A percentile compares a stretch with the other conserved stretches of the same genome.
These are phyloP conservation scores for Pediacus dermestoides DNA, from an alignment of 2,888 invertebrate species.

Conservation along the genomic window DNA sequence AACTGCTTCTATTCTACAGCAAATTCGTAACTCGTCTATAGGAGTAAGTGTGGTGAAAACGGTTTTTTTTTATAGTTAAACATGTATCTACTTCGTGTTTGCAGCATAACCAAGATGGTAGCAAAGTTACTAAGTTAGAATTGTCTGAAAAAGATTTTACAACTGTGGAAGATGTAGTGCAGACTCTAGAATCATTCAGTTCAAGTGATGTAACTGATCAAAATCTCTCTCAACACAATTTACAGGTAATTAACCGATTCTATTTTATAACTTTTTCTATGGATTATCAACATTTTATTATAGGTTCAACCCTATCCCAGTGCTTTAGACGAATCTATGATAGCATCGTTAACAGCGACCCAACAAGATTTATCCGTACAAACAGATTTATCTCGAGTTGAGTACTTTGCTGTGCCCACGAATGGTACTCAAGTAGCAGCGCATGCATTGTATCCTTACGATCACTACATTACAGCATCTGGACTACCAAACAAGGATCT, in stretches of 20 bases:
- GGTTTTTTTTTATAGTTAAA: too few species aligned
- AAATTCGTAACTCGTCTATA: conserved; percentile 43
- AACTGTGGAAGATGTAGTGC: conserved; percentile 47
- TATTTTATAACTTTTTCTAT: too few species aligned
- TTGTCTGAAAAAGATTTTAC: conserved; percentile 42
- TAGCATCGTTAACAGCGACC: conserved; percentile 45
- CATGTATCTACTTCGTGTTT: conserved; percentile 15
- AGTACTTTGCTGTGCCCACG: conserved; percentile 51
- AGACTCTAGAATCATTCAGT: conserved; percentile 52
- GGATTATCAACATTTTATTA: conserved; percentile 17
- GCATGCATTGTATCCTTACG: conserved; percentile 46
- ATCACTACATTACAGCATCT: conserved; percentile 47
- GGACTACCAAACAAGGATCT: conserved; percentile 39
- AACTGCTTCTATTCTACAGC: conserved; percentile 46
- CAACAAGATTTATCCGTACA: conserved; percentile 38
- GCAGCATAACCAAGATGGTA: conserved; percentile 40
- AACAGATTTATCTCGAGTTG: conserved; percentile 48
- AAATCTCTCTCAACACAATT: conserved; percentile 44
- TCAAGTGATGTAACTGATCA: conserved; percentile 52
- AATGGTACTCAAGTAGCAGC: conserved; percentile 43
- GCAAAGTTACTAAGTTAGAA: conserved; percentile 35
- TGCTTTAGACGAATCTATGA: conserved; percentile 48
- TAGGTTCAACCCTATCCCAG: conserved; percentile 45
- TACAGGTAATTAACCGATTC: conserved; percentile 37
- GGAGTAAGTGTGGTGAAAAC: too few species aligned